Evolutionary conservation across 2,797 vertebrate species (phyloP).

Genomic region (Microcaecilia unicolor): DNA sequence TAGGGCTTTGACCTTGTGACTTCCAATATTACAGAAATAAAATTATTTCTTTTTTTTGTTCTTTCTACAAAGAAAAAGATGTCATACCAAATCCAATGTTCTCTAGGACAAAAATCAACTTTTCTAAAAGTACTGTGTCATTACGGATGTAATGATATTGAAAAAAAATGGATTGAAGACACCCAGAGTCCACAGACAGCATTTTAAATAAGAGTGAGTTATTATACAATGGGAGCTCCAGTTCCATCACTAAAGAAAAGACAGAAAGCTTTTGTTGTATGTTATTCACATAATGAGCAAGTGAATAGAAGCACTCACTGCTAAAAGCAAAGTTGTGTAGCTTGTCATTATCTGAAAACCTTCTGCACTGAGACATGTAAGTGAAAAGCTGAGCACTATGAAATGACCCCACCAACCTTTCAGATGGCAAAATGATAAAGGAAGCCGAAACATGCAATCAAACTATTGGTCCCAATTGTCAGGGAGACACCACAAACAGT

Average conservation of each 20-base stretch:
- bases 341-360: background rate
- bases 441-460: no score
- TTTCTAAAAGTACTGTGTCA: background rate
- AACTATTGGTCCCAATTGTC: no score
- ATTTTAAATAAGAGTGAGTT: background rate
- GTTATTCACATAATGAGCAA: slow-evolving; percentile 3
- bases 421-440: background rate
- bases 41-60: no score
- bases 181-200: background rate
- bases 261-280: slow-evolving; percentile 5
- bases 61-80: no score
- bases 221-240: no score
- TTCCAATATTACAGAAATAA: no score
- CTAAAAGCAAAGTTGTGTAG: slow-evolving; percentile 2
- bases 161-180: background rate
- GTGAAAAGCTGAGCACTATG: background rate
- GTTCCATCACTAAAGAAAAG: background rate
- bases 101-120: no score
- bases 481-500: no score
- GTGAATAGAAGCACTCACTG: background rate
- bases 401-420: slow-evolving; percentile 2
- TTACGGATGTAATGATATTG: slow-evolving; percentile 2
- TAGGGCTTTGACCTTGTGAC: no score
- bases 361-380: background rate
- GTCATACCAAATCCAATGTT: no score